These are phyloP conservation scores for Deroplatys truncata DNA, from an alignment of 2,888 invertebrate genomes.

Conservation along the genomic window DNA sequence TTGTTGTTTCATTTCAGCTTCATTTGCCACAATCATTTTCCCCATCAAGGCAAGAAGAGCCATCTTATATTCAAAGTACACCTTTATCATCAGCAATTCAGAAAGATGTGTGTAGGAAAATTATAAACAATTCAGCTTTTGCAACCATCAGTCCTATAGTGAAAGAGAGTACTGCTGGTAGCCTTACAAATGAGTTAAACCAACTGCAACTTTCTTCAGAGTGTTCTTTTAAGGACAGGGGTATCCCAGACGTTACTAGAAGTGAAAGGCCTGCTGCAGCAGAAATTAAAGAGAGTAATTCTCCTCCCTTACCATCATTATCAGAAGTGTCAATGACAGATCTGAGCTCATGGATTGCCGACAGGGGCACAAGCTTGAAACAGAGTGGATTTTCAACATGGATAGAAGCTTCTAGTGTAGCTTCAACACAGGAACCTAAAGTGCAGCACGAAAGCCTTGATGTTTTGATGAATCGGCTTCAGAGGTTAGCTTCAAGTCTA, in stretches of 20 bases:
- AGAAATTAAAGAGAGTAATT: background rate
- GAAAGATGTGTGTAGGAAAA: background rate
- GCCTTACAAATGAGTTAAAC: background rate
- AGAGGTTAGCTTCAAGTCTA: constrained; percentile 65
- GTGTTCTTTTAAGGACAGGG: background rate
- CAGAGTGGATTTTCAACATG: constrained; percentile 14
- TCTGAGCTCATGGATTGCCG: constrained; percentile 13
- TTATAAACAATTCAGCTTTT: background rate
- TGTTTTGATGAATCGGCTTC: constrained; percentile 63
- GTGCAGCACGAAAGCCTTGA: constrained; percentile 55
- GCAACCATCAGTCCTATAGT: constrained; percentile 22
- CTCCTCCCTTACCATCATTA: constrained; percentile 1
- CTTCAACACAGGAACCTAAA: constrained; percentile 19
- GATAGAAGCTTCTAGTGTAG: constrained; percentile 3
- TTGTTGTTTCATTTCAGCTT: background rate
- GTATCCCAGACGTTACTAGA: background rate
- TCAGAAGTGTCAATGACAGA: constrained; percentile 13
- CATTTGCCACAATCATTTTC: background rate
- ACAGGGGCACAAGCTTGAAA: background rate
- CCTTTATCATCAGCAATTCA: constrained; percentile 2
- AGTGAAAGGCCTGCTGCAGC: background rate
- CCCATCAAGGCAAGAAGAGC: background rate
- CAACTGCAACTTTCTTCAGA: background rate
- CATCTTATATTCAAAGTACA: constrained; percentile 26
- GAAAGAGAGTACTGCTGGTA: background rate